Evolutionary conservation across 2,888 invertebrate genomes (phyloP).

Genomic region (Sipha maydis): DNA sequence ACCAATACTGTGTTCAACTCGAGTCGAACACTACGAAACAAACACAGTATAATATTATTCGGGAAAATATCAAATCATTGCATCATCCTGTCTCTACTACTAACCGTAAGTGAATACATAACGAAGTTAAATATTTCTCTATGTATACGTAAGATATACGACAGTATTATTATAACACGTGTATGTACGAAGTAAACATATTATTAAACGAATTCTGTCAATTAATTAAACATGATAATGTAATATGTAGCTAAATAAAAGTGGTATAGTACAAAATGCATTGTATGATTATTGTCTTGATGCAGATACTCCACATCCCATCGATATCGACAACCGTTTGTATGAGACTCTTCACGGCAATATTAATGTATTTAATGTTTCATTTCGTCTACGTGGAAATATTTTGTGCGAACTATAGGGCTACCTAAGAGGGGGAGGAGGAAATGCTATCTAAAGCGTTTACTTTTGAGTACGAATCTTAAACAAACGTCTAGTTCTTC

Average conservation of each 20-base stretch:
- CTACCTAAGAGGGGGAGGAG: too few relatives aligned
- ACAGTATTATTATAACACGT: neutral
- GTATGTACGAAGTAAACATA: neutral
- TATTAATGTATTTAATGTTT: too few relatives aligned
- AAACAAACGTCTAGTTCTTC: too few relatives aligned
- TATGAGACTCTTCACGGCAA: neutral
- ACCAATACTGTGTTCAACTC: neutral
- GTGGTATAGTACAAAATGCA: neutral
- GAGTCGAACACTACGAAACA: neutral
- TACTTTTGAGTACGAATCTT: too few relatives aligned
- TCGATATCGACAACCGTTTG: neutral
- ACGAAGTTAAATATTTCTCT: neutral
- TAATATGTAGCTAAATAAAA: conserved; percentile 26
- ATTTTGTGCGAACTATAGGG: too few relatives aligned
- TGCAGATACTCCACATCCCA: neutral
- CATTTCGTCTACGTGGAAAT: too few relatives aligned
- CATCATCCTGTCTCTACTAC: neutral
- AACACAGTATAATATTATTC: neutral
- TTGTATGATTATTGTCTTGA: neutral
- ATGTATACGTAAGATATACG: neutral
- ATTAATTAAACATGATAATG: conserved; percentile 1
- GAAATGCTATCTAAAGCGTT: too few relatives aligned
- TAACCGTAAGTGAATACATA: neutral
- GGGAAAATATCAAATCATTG: neutral
- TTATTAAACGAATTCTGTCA: conserved; percentile 8